Percentiles rank a stretch among this genome's conserved stretches.
Conservation (phyloP, 2,797 vertebrate genomes). For the Pangasius mekongensis region DNA sequence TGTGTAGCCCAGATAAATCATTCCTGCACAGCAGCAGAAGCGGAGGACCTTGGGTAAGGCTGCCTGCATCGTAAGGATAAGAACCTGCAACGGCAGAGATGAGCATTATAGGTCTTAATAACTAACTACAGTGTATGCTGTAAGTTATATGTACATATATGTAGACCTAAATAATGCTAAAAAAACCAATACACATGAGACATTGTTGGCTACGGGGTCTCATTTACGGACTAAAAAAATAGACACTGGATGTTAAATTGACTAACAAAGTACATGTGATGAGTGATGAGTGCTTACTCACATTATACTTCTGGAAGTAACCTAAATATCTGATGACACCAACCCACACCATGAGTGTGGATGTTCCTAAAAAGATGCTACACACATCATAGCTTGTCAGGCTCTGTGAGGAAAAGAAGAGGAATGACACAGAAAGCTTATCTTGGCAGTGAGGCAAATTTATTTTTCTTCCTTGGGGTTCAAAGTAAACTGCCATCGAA, state of each 20-base stretch:
- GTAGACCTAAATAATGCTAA: neutral
- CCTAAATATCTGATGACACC: conserved; percentile 95
- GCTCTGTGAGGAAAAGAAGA: conserved; percentile 73
- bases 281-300: conserved; percentile 69
- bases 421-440: neutral
- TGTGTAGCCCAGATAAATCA: conserved; percentile 97
- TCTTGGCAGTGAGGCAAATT: too few relatives aligned
- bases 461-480: neutral
- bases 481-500: neutral
- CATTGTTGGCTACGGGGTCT: neutral
- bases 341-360: conserved; percentile 93
- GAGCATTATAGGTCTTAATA: neutral
- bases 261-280: neutral
- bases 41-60: conserved; percentile 92
- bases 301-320: conserved; percentile 97
- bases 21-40: conserved; percentile 96
- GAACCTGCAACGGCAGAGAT: conserved; percentile 75
- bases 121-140: neutral
- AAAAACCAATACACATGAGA: neutral
- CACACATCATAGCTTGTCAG: conserved; percentile 93
- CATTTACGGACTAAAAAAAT: neutral
- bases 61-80: conserved; percentile 95
- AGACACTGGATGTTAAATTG: neutral
- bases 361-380: conserved; percentile 95
- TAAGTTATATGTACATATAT: neutral